phyloP scores from a whole-genome alignment of 2,113 vertebrate genomes.

The Phycodurus eques region DNA sequence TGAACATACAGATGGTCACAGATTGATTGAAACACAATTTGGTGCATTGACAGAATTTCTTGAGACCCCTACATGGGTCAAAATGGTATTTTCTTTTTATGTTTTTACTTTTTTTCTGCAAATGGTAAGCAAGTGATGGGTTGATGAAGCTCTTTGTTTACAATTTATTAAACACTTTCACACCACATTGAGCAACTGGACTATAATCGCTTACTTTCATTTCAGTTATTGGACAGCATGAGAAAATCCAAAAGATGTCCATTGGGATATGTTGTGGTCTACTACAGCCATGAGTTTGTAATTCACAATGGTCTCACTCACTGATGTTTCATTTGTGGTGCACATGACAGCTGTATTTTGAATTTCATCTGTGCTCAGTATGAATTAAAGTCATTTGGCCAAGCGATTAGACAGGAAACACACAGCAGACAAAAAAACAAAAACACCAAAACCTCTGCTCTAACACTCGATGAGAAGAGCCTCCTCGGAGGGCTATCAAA shows the following conservation, averaged over 20 bases:
- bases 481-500: slow-evolving; percentile 50
- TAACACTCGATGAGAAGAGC: slow-evolving; percentile 38
- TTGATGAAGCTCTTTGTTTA: not conserved
- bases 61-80: not conserved
- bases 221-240: not conserved
- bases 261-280: slow-evolving; percentile 1
- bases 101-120: not conserved
- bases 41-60: not conserved
- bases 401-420: slow-evolving; percentile 35
- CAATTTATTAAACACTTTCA: not conserved
- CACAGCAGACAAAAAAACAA: slow-evolving; percentile 27
- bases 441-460: slow-evolving; percentile 31
- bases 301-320: slow-evolving; percentile 3
- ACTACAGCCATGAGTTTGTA: not conserved
- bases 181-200: not conserved
- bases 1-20: not conserved
- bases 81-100: not conserved
- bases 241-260: not conserved
- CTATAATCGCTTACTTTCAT: no score
- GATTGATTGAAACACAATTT: not conserved
- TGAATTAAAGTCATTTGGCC: slow-evolving; percentile 21
- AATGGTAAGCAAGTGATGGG: not conserved
- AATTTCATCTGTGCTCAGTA: slow-evolving; percentile 23
- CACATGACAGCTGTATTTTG: slow-evolving; percentile 1
- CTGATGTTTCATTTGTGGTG: not conserved